Base-by-base conservation (phyloP, 2,888 invertebrate genomes). In the Stegana nigrithorax region DNA sequence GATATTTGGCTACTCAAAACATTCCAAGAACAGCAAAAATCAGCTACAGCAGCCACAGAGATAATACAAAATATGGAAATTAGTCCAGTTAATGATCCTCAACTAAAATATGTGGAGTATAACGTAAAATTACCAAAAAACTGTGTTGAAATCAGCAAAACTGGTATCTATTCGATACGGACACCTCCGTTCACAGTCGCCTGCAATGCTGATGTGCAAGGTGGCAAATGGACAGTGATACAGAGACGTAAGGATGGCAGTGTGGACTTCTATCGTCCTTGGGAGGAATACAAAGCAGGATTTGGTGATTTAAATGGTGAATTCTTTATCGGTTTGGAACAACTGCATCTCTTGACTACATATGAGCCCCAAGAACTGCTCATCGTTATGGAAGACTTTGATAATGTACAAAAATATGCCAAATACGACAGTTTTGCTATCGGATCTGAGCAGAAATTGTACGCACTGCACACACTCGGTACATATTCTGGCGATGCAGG, bases 251-350 rank as follows among this genome's bases (percentile, higher is more conserved):
- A 87, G 66, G 90, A 90, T 67, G 91, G 91, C 0, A 85, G 87
- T 1, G 89, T 90, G 75, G 89, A 90, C 70, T 91, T 91, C 78
- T 88, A 88, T 71, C 88, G 88, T 67, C 78, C 85, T 47, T 91
- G 90, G 91, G 77, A 86, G 0, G 89, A 89, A 60, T 92, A 91
- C 77, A 89, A 89, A 71, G 78, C 86, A 47, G 91, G 91, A 5
- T 92, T 92, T 73, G 91, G 91, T 1, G 90, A 91, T 74, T 83
- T 90, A 17, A 88, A 88, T 0, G 88, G 89, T 1, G 91, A 91
- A 78, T 91, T 90, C 78, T 92, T 91, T 90, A 84, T 91, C n/a
- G 91, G 91, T 2, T 78, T 90, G 66, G 91, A 91, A 67, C 89
- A 90, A 68, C 84, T 91, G 1, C 87, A 90, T 79, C 87, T 84